Conservation (phyloP, 2,888 invertebrate genomes). For the Trissonchulus latispiculum region DNA sequence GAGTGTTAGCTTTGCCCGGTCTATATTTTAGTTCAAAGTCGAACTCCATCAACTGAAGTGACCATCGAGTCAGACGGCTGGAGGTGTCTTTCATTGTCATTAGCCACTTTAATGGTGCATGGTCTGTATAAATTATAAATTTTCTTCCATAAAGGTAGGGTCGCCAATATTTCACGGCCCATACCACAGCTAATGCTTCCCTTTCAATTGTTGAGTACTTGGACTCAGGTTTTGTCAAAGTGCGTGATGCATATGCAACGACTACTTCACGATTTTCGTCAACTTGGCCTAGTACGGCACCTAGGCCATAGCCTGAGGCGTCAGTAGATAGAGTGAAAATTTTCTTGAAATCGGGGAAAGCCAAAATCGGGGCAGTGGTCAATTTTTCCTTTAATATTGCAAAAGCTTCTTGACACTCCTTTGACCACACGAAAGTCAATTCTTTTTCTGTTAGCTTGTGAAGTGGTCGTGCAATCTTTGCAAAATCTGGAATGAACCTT, state of each 20-base stretch:
- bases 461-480: constrained; percentile 8
- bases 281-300: background rate
- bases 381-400: constrained; percentile 8
- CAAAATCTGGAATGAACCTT: constrained; percentile 7
- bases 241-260: background rate
- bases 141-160: background rate
- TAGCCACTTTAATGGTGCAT: too few relatives aligned
- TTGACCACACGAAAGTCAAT: constrained; percentile 12
- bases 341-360: constrained; percentile 21
- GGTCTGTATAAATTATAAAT: background rate
- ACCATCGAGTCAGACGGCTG: too few relatives aligned
- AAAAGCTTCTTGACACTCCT: constrained; percentile 16
- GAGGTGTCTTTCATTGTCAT: too few relatives aligned
- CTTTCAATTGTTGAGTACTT: too few relatives aligned
- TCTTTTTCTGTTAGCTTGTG: background rate
- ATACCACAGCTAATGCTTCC: too few relatives aligned
- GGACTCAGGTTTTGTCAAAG: background rate
- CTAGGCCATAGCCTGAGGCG: background rate
- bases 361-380: constrained; percentile 10
- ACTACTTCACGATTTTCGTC: background rate
- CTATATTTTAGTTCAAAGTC: too few relatives aligned
- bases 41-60: too few relatives aligned
- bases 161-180: too few relatives aligned
- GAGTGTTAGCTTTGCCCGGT: too few relatives aligned
- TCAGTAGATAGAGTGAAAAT: background rate